Evolutionary conservation across 2,797 vertebrate genomes (phyloP).

Genomic region (Sciaenops ocellatus): DNA sequence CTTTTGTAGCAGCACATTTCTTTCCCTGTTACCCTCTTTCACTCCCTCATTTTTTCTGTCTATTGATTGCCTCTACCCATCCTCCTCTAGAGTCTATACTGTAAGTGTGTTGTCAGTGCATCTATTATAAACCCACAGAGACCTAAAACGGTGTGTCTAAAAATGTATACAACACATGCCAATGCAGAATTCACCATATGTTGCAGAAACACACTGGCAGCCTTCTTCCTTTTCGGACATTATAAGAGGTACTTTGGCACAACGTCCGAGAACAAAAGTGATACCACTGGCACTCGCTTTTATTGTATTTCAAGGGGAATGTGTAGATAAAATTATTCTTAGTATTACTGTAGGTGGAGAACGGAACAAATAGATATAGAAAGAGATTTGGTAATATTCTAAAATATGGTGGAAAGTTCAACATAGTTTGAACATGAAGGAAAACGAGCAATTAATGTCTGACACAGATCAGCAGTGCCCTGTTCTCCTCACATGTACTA

Average conservation of each 20-base stretch:
- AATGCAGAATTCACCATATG: constrained; percentile 25
- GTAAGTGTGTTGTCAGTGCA: not conserved
- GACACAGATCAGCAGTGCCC: constrained; percentile 4
- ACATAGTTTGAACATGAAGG: constrained; percentile 8
- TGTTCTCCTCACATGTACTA: not conserved
- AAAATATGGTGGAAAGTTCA: not conserved
- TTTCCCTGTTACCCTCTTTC: constrained; percentile 7
- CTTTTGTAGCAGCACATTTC: constrained; percentile 24
- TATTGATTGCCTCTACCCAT: constrained; percentile 13
- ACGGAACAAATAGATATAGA: not conserved
- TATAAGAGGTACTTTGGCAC: constrained; percentile 10
- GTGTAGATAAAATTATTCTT: not conserved
- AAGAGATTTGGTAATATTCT: not conserved
- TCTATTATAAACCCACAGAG: not conserved
- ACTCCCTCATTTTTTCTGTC: constrained; percentile 1
- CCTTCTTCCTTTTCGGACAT: constrained; percentile 1
- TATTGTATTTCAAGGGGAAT: constrained; percentile 24
- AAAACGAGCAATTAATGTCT: constrained; percentile 9
- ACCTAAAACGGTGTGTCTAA: constrained; percentile 10
- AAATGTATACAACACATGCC: constrained; percentile 13
- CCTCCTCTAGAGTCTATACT: not conserved
- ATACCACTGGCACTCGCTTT: constrained; percentile 1
- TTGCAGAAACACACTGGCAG: constrained; percentile 12
- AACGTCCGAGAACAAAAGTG: constrained; percentile 13
- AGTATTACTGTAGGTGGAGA: not conserved